Conservation (phyloP, 2,113 vertebrate species). For the Vireo altiloquus region DNA sequence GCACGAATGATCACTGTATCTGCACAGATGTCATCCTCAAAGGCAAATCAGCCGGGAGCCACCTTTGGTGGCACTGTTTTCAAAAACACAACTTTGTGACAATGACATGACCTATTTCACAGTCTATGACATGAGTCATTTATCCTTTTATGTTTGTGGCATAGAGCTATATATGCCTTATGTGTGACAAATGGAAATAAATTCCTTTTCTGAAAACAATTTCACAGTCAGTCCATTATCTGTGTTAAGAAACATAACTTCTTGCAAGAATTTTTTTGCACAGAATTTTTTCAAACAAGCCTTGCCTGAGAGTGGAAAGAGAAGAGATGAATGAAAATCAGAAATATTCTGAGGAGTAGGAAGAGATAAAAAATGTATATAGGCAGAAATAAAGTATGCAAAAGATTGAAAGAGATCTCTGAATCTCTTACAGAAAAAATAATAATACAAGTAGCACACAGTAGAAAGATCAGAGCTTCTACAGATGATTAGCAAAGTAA, state of each 20-base stretch:
- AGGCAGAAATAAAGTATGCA: neutral
- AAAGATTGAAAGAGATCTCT: neutral
- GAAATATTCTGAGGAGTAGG: neutral
- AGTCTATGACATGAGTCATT: neutral
- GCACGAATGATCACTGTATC: neutral
- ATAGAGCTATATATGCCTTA: neutral
- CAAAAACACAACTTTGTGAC: neutral
- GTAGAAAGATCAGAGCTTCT: neutral
- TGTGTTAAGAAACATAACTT: neutral
- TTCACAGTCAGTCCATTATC: neutral
- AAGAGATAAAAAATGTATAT: neutral
- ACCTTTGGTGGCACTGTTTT: neutral
- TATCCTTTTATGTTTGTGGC: neutral
- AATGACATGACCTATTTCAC: neutral
- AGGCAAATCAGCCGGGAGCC: neutral
- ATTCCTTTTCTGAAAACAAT: slow-evolving; percentile 3
- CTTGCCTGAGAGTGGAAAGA: neutral
- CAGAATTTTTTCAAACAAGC: neutral
- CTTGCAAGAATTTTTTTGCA: neutral
- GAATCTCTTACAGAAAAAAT: neutral
- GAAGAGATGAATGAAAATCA: neutral
- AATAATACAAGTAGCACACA: neutral
- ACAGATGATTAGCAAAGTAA: neutral
- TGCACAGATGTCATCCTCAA: neutral
- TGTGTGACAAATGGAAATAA: slow-evolving; percentile 24